These are phyloP conservation scores for Calyptommatus sinebrachiatus DNA, from an alignment of 2,113 vertebrate genomes.

Conservation along the genomic window DNA sequence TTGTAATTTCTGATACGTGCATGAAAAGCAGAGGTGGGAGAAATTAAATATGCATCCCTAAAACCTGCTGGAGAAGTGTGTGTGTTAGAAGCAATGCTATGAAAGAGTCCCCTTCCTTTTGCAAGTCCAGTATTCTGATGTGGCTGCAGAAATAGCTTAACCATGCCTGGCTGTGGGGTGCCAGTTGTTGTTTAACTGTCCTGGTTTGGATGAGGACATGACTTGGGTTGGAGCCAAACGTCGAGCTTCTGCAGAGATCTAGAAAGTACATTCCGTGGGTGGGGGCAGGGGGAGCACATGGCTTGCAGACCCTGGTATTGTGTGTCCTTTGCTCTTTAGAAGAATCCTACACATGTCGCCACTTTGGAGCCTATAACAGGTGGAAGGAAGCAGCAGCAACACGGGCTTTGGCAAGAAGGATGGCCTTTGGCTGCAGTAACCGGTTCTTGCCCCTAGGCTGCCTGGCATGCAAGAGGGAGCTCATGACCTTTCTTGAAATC, in stretches of 20 bases:
- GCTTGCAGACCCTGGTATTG: neutral
- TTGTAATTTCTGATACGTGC: neutral
- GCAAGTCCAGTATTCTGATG: neutral
- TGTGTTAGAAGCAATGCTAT: neutral
- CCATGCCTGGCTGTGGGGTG: neutral
- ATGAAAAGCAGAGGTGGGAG: neutral
- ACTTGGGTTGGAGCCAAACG: neutral
- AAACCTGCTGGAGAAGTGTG: neutral
- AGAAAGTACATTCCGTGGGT: neutral
- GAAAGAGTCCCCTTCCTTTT: neutral
- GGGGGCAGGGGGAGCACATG: neutral
- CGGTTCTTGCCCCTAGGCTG: neutral
- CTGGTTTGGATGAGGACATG: constrained; percentile 22
- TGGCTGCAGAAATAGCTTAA: neutral
- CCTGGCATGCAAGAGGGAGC: neutral
- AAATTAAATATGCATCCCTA: neutral
- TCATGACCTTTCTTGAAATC: neutral
- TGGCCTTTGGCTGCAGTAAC: constrained; percentile 9
- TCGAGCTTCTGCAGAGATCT: neutral
- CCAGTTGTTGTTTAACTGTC: neutral
- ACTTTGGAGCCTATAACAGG: constrained; percentile 11
- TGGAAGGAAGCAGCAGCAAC: constrained; percentile 1
- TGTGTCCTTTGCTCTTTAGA: constrained; percentile 1
- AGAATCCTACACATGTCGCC: neutral
- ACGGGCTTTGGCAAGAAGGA: neutral